A percentile compares a stretch with the other conserved stretches of the same genome.
phyloP scores from a whole-genome alignment of 2,888 invertebrate genomes.

The Hyposoter dolosus region DNA sequence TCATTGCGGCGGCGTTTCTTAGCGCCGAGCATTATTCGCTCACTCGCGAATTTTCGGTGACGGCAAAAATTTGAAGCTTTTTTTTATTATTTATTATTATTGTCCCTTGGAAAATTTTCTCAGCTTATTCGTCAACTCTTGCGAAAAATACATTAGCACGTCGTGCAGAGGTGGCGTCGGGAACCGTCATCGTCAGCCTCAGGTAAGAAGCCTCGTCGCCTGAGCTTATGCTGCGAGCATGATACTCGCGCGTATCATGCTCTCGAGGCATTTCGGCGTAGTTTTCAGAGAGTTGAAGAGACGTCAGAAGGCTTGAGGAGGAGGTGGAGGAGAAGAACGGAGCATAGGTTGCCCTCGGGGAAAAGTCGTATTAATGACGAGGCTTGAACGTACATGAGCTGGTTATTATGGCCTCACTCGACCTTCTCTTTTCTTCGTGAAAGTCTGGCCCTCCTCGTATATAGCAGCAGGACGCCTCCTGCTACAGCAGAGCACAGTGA shows the following conservation, averaged over 20 bases:
- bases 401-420: neutral
- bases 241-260: conserved; percentile 13
- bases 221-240: too few species aligned
- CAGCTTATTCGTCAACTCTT: too few species aligned
- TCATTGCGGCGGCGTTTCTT: neutral
- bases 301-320: neutral
- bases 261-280: conserved; percentile 18
- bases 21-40: too few species aligned
- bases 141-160: too few species aligned
- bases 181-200: too few species aligned
- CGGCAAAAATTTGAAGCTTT: neutral
- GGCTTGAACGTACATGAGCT: conserved; percentile 6
- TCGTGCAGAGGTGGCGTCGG: too few species aligned
- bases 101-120: neutral
- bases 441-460: neutral
- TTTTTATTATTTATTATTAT: neutral
- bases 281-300: conserved; percentile 11
- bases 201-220: too few species aligned
- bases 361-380: conserved; percentile 16
- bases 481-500: too few species aligned
- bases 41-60: neutral
- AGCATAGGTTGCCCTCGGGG: conserved; percentile 12
- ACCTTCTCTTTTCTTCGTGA: neutral
- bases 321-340: neutral
- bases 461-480: too few species aligned